phyloP scores from a whole-genome alignment of 2,888 invertebrate species.

The Drosophila antonietae region DNA sequence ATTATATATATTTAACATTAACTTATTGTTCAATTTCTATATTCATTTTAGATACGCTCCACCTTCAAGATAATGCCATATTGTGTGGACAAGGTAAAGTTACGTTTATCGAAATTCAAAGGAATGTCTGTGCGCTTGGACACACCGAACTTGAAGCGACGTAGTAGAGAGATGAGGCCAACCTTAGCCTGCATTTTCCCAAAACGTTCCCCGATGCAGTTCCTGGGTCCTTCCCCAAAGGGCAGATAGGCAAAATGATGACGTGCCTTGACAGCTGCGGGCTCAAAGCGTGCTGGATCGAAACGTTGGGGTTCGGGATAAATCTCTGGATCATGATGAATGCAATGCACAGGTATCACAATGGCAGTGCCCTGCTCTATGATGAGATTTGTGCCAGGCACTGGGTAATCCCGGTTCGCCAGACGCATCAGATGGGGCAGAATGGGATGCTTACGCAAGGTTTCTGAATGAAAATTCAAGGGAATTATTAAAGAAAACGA shows the following conservation, averaged over 20 bases:
- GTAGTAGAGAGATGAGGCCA: slow-evolving; percentile 62
- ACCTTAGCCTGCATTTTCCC: slow-evolving; percentile 80
- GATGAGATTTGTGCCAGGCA: slow-evolving; percentile 84
- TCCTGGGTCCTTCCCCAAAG: slow-evolving; percentile 82
- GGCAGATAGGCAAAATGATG: slow-evolving; percentile 80
- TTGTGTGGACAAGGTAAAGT: slow-evolving; percentile 28
- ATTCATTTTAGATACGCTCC: slow-evolving; percentile 20
- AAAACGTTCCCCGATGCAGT: slow-evolving; percentile 80
- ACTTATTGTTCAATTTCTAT: neutral
- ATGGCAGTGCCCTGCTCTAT: slow-evolving; percentile 83
- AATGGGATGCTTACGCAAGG: slow-evolving; percentile 86
- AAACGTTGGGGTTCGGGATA: slow-evolving; percentile 35
- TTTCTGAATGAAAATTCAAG: slow-evolving; percentile 83
- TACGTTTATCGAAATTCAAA: slow-evolving; percentile 18
- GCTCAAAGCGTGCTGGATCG: slow-evolving; percentile 36
- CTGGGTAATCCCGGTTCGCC: slow-evolving; percentile 85
- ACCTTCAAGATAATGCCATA: slow-evolving; percentile 59
- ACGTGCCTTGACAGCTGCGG: slow-evolving; percentile 73
- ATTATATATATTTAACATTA: no score
- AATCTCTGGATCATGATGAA: slow-evolving; percentile 85
- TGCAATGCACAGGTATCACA: slow-evolving; percentile 82
- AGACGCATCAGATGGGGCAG: slow-evolving; percentile 85
- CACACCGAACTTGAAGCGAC: slow-evolving; percentile 40
- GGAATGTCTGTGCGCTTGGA: slow-evolving; percentile 55
- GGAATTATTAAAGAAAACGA: neutral